phyloP scores from a whole-genome alignment of 2,888 invertebrate species.

The Physocephala rufipes region DNA sequence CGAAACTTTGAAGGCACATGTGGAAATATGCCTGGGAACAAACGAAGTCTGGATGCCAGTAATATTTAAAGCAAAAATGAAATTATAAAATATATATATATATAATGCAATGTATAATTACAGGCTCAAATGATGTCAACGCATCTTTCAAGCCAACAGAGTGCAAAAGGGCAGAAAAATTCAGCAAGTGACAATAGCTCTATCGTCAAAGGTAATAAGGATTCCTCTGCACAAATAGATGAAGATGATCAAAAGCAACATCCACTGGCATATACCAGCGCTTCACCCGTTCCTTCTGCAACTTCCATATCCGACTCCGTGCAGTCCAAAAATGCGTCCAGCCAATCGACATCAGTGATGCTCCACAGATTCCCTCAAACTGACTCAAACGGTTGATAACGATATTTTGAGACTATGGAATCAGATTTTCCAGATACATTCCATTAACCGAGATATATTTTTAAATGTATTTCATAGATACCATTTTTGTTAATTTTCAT shows the following conservation, averaged over 20 bases:
- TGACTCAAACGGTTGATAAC: conserved; percentile 63
- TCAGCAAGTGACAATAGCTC: conserved; percentile 35
- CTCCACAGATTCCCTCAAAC: conserved; percentile 62
- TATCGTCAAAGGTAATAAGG: conserved; percentile 18
- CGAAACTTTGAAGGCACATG: conserved; percentile 46
- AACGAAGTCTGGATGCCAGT: conserved; percentile 43
- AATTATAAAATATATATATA: too few species aligned
- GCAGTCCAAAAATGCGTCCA: conserved; percentile 22
- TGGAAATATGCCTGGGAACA: conserved; percentile 54
- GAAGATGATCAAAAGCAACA: conserved; percentile 28
- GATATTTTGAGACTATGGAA: conserved; percentile 1
- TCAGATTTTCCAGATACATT: conserved; percentile 24
- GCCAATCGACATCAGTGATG: conserved; percentile 39
- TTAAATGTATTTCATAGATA: conserved; percentile 53
- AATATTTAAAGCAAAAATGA: not conserved
- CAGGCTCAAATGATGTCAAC: too few species aligned
- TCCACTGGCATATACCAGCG: not conserved
- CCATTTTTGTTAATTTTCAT: conserved; percentile 22
- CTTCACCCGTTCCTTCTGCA: conserved; percentile 60
- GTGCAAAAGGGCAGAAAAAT: not conserved
- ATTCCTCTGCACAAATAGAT: conserved; percentile 20
- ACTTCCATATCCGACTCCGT: conserved; percentile 43
- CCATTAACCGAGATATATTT: conserved; percentile 51
- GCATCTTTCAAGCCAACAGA: not conserved
- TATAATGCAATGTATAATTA: too few species aligned